phyloP scores from a whole-genome alignment of 2,113 vertebrate genomes.

The Catharus bicknelli region DNA sequence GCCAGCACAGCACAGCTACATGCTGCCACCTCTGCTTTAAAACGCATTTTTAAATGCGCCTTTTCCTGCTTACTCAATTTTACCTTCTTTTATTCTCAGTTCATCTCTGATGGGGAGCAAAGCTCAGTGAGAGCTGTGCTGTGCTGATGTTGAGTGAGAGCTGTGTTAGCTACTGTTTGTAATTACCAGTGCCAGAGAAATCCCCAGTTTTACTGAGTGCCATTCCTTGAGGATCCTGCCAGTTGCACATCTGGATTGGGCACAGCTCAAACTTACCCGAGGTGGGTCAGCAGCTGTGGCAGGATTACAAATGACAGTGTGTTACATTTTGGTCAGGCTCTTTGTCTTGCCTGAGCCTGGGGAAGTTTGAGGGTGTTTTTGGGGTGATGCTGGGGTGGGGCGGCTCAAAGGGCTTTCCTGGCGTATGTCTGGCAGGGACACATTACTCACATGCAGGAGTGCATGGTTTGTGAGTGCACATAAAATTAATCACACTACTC shows the following conservation, averaged over 20 bases:
- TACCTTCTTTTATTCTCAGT: neutral
- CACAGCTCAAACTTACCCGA: neutral
- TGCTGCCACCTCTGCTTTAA: rapidly evolving
- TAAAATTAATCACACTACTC: neutral
- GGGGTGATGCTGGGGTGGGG: rapidly evolving
- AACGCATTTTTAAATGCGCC: neutral
- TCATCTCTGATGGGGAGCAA: neutral
- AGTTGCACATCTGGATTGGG: neutral
- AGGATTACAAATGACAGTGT: neutral
- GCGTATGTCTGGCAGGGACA: neutral
- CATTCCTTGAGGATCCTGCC: neutral
- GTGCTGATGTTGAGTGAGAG: neutral
- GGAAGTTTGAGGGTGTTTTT: neutral
- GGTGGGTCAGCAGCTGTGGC: neutral
- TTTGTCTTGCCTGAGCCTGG: neutral
- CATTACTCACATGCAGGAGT: rapidly evolving
- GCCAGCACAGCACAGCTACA: rapidly evolving
- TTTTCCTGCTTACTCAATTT: neutral
- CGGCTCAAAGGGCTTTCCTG: neutral
- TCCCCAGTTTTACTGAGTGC: neutral
- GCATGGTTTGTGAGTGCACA: neutral
- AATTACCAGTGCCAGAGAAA: neutral
- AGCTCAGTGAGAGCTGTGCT: neutral
- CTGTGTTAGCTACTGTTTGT: neutral
- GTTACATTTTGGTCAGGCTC: neutral